Conservation (phyloP, 1,140 invertebrate genomes). For the Apis florea region DNA sequence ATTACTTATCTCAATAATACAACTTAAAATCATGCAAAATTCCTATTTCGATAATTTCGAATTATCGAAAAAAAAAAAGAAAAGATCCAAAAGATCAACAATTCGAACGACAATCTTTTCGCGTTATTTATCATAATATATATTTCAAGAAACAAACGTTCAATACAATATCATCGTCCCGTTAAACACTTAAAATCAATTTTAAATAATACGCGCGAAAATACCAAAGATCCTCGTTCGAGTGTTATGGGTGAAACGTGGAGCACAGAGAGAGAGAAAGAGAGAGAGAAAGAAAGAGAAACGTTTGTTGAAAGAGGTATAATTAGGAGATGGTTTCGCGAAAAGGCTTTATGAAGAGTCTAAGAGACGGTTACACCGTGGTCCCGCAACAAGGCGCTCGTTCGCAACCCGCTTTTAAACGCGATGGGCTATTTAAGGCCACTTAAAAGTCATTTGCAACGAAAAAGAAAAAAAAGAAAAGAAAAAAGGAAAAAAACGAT, state of each 20-base stretch:
- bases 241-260: slow-evolving; percentile 16
- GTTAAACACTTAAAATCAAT: not conserved
- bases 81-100: too few relatives aligned
- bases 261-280: not conserved
- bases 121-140: too few relatives aligned
- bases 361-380: slow-evolving; percentile 26
- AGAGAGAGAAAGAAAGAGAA: not conserved
- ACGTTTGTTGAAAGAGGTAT: not conserved
- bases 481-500: not conserved
- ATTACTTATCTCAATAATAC: too few relatives aligned
- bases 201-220: not conserved
- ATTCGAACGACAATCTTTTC: too few relatives aligned
- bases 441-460: slow-evolving; percentile 57
- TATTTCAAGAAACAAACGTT: too few relatives aligned
- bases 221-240: not conserved
- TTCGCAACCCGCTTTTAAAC: slow-evolving; percentile 49
- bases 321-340: slow-evolving; percentile 36
- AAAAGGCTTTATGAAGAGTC: slow-evolving; percentile 44
- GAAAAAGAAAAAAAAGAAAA: slow-evolving; percentile 27
- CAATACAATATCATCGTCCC: too few relatives aligned
- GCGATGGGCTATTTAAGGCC: slow-evolving; percentile 60
- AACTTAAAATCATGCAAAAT: too few relatives aligned
- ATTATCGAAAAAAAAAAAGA: too few relatives aligned
- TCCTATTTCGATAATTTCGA: too few relatives aligned
- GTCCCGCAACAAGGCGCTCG: slow-evolving; percentile 32